Base-by-base conservation (phyloP, 2,888 invertebrate genomes). In the Ecliptopera silaceata region DNA sequence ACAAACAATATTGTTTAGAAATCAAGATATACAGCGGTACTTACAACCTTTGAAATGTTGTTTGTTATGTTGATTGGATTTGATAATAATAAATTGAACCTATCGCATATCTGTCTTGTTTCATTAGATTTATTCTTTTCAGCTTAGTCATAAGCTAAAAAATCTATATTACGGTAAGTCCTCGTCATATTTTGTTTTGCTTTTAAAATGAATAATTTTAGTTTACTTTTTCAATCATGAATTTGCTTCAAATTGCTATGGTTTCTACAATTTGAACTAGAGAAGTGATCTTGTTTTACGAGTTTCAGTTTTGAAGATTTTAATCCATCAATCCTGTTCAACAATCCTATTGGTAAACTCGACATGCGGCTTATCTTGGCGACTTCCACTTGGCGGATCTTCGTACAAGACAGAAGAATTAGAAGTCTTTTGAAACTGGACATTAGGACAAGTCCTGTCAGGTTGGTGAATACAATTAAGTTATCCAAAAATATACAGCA, bases 221-320 rank as follows among this genome's bases (percentile, higher is more conserved):
- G 12, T 22, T 6, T 29, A 31, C 31, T 47, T 29, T 12, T 36
- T 12, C 17, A 29, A 29, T 1, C 34, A 34, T 34, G 3, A 39
- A 39, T 39, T 15, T 45, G 36, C n/a, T 32, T 29, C 12, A 26
- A 44, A 51, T 12, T 43, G 22, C 32, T 6, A 13, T 29, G 3
- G 13, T 31, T 15, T 26, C 12, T 11, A 10, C 11, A 20, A 4
- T 36, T 43, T 26, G 5, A 44, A 36, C 42, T 8, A 32, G 41
- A 45, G 41, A 17, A 11, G 17, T 29, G 39, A 55, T 42, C 10
- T 11, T 38, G 26, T 43, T 43, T 48, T 55, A 43, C 32, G 18
- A 48, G 54, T 55, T 55, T 55, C 54, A 55, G 54, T 20, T 20
- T 41, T 34, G 48, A 55, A 48, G 54, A 55, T 45, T 12, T 43